Percentiles rank a stretch among this genome's conserved stretches.
Conservation (phyloP, 2,888 invertebrate genomes). For the Machimus atricapillus region DNA sequence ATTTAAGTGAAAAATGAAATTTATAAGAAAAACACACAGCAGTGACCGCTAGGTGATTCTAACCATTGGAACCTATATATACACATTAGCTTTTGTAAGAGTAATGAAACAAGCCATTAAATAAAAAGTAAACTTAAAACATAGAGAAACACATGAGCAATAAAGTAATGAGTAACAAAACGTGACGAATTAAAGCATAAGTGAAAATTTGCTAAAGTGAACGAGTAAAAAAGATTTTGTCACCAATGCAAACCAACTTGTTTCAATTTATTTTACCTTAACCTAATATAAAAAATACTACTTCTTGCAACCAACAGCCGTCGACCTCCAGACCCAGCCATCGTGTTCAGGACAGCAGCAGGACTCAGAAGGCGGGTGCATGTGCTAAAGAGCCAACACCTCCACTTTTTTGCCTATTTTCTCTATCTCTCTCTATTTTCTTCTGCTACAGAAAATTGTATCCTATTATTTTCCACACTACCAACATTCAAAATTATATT, state of each 20-base stretch:
- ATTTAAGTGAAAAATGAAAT: neutral
- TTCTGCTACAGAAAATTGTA: neutral
- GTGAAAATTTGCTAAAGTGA: neutral
- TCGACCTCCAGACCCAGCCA: constrained; percentile 83
- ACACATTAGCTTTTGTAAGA: neutral
- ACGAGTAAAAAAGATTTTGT: neutral
- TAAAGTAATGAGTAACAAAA: neutral
- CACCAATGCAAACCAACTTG: constrained; percentile 7
- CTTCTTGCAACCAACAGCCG: constrained; percentile 66
- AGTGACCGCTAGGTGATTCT: neutral
- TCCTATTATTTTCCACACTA: neutral
- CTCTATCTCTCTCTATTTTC: neutral
- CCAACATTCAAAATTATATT: neutral
- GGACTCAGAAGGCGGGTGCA: constrained; percentile 83
- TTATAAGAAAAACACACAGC: neutral
- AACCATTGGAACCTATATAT: neutral
- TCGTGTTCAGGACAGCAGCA: constrained; percentile 76
- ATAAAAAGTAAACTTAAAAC: neutral
- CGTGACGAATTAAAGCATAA: neutral
- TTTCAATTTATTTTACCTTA: constrained; percentile 42
- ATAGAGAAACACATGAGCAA: neutral
- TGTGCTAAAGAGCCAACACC: constrained; percentile 69
- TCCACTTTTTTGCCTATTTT: neutral
- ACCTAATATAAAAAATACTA: constrained; percentile 8
- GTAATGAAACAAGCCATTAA: neutral